Evolutionary conservation across 2,888 invertebrate species (phyloP).

Genomic region (Notocelia uddmanniana): DNA sequence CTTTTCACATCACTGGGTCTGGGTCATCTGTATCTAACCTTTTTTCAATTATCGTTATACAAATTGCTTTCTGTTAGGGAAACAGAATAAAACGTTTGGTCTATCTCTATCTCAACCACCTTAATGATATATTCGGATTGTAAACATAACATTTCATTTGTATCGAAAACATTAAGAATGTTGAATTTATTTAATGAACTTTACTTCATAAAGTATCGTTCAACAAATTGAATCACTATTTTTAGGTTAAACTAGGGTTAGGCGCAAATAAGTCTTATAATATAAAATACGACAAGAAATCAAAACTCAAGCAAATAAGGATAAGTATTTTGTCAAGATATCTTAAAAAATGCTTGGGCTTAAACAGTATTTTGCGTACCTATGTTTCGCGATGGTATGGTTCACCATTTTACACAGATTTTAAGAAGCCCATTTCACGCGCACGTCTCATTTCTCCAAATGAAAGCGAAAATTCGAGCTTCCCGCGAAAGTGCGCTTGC

Average conservation of each 20-base stretch:
- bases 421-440: conserved; percentile 55
- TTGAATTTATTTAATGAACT: not conserved
- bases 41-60: no score
- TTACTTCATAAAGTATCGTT: not conserved
- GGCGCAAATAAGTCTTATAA: not conserved
- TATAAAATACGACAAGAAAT: not conserved
- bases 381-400: conserved; percentile 51
- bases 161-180: no score
- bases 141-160: no score
- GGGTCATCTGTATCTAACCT: no score
- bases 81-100: not conserved
- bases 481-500: conserved; percentile 78
- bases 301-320: not conserved
- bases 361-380: conserved; percentile 51
- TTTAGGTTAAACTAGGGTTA: not conserved
- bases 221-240: not conserved
- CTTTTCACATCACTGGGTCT: no score
- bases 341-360: not conserved
- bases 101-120: not conserved
- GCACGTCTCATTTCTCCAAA: conserved; percentile 69
- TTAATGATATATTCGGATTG: not conserved
- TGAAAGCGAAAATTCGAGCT: conserved; percentile 78
- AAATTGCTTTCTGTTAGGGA: not conserved
- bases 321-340: not conserved
- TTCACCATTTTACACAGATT: conserved; percentile 52